These are phyloP conservation scores for Apoda limacodes DNA, from an alignment of 2,888 invertebrate genomes.

Conservation along the genomic window DNA sequence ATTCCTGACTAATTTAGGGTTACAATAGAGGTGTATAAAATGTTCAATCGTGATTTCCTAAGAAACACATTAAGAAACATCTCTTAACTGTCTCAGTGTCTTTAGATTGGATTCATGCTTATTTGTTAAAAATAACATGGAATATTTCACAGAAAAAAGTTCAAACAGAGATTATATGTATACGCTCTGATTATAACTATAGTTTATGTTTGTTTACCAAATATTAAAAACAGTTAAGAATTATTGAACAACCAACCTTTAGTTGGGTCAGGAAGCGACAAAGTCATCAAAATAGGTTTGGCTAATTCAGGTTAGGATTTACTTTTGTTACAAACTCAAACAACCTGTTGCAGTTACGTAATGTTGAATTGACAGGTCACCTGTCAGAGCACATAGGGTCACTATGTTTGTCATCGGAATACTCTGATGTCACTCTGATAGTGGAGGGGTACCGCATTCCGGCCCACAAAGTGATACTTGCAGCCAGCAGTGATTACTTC, in stretches of 20 bases:
- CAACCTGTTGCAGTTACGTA: too few species aligned
- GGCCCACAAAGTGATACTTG: conserved; percentile 82
- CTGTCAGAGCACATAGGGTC: conserved; percentile 89
- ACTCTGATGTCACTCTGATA: conserved; percentile 89
- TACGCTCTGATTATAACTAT: neutral
- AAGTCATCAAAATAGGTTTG: neutral
- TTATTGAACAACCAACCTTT: neutral
- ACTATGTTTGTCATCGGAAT: conserved; percentile 87
- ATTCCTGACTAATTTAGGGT: too few species aligned
- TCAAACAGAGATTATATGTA: too few species aligned
- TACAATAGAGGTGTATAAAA: too few species aligned
- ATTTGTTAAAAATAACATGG: too few species aligned
- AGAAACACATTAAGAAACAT: too few species aligned
- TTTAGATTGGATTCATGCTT: too few species aligned
- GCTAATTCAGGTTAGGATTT: neutral
- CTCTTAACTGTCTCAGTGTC: too few species aligned
- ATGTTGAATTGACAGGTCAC: conserved; percentile 55
- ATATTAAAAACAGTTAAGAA: too few species aligned
- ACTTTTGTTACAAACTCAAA: neutral
- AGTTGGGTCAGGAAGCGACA: neutral
- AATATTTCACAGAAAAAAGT: too few species aligned
- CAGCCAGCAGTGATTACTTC: conserved; percentile 96
- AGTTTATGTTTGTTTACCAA: neutral
- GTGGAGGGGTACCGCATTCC: conserved; percentile 79
- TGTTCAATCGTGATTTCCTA: too few species aligned